A percentile compares a stretch with the other conserved stretches of the same genome.
phyloP scores from a whole-genome alignment of 2,888 invertebrate genomes.

The Andrena praecox region DNA sequence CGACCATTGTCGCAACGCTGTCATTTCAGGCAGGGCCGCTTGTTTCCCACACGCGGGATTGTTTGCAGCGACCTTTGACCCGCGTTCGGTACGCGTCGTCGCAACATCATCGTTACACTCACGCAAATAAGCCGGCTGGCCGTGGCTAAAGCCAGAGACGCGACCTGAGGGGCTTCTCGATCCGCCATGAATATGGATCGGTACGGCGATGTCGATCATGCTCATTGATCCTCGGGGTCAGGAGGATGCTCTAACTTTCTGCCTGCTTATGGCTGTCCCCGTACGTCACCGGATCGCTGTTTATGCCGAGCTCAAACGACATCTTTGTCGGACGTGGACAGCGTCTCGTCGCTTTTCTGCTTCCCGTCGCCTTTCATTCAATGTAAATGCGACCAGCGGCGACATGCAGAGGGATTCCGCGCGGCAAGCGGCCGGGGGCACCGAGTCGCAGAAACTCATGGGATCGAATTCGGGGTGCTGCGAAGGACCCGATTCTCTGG shows the following conservation, averaged over 20 bases:
- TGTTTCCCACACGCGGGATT: conserved; percentile 84
- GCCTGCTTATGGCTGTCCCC: conserved; percentile 39
- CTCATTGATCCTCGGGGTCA: conserved; percentile 83
- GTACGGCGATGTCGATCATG: conserved; percentile 76
- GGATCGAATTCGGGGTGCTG: no score
- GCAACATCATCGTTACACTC: conserved; percentile 82
- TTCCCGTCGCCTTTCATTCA: conserved; percentile 6
- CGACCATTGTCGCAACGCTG: conserved; percentile 27
- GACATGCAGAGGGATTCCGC: not conserved
- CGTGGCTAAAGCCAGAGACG: conserved; percentile 63
- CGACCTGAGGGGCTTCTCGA: conserved; percentile 24
- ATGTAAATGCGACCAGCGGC: conserved; percentile 4
- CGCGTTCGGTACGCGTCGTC: conserved; percentile 76
- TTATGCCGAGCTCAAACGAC: not conserved
- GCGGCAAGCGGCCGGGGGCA: no score
- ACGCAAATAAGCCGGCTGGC: conserved; percentile 75
- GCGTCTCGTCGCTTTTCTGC: not conserved
- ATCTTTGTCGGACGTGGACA: not conserved
- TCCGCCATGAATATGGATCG: conserved; percentile 78
- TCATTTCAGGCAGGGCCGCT: conserved; percentile 68
- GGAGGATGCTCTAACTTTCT: conserved; percentile 74
- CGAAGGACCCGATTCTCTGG: no score
- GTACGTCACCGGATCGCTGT: conserved; percentile 14
- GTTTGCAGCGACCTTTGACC: conserved; percentile 83
- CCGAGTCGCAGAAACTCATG: no score